Evolutionary conservation across 2,113 vertebrate species (phyloP).

Genomic region (Microcebus tavaratra): DNA sequence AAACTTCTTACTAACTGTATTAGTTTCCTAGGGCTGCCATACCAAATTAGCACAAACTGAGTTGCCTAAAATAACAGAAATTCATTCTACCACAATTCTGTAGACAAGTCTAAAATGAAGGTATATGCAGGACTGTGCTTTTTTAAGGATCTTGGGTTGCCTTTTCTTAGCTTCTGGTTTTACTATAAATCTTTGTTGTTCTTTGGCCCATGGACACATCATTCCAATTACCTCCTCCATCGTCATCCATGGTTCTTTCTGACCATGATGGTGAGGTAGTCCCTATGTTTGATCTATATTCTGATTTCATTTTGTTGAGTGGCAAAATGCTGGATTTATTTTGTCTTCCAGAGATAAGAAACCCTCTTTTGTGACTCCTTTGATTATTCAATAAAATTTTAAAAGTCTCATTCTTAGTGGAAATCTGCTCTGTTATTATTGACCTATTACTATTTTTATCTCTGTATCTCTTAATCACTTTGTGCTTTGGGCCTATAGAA

Average conservation of each 20-base stretch:
- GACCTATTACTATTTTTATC: background rate
- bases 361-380: background rate
- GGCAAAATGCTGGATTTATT: background rate
- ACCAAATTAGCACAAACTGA: background rate
- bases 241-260: too few relatives aligned
- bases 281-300: background rate
- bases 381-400: background rate
- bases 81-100: background rate
- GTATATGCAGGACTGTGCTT: too few relatives aligned
- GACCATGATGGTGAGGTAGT: background rate
- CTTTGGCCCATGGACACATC: too few relatives aligned
- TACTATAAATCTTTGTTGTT: background rate
- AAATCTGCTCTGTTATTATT: background rate
- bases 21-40: background rate
- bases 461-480: background rate
- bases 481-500: background rate
- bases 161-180: too few relatives aligned
- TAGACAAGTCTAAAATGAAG: background rate
- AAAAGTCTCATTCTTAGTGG: background rate
- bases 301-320: background rate
- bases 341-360: background rate
- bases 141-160: background rate
- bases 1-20: background rate
- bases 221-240: accelerated
- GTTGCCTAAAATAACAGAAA: background rate